phyloP scores from a whole-genome alignment of 1,140 invertebrate genomes.

The Colletes latitarsis region DNA sequence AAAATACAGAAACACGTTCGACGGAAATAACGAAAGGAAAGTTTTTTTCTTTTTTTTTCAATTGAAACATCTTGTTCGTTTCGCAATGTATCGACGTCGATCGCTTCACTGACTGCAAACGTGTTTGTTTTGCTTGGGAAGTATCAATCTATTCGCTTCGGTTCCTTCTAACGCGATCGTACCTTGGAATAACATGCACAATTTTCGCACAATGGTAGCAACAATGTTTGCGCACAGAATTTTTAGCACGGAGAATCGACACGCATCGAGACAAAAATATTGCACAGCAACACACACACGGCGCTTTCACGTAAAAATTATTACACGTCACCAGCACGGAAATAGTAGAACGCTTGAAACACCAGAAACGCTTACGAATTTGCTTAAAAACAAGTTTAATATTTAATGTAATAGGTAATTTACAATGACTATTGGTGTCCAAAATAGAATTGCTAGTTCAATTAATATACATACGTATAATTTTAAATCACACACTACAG shows the following conservation, averaged over 20 bases:
- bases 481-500: background rate
- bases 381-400: background rate
- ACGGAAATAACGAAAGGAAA: too few species aligned
- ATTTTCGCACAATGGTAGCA: background rate
- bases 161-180: background rate
- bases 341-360: background rate
- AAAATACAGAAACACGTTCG: too few species aligned
- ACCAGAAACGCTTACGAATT: slow-evolving; percentile 9
- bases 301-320: slow-evolving; percentile 13
- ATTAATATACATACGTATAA: background rate
- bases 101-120: background rate
- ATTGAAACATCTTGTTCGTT: background rate
- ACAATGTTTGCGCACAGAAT: background rate
- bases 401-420: background rate
- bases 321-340: background rate
- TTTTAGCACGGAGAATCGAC: background rate
- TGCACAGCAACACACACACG: slow-evolving; percentile 11
- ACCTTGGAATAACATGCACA: background rate
- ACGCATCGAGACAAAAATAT: background rate
- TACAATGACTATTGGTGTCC: background rate
- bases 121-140: background rate
- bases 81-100: background rate
- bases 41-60: too few species aligned
- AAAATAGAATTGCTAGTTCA: background rate
- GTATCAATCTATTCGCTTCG: background rate